Evolutionary conservation across 2,113 vertebrate genomes (phyloP).

Genomic region (Channa maculata): DNA sequence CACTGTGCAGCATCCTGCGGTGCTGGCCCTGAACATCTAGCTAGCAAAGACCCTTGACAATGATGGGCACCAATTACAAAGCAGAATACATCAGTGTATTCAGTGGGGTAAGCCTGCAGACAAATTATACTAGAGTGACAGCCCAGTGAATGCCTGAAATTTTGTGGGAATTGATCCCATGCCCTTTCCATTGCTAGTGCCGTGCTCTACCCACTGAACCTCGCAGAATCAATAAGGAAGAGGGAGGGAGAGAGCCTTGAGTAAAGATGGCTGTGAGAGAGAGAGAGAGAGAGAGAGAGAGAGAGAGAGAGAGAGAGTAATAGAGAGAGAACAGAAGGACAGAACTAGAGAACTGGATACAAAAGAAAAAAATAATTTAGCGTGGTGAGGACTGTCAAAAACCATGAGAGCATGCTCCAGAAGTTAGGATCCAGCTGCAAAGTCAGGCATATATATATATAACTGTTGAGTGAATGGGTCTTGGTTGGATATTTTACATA

Average conservation of each 20-base stretch:
- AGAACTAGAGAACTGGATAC: slow-evolving; percentile 47
- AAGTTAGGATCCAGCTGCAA: slow-evolving; percentile 39
- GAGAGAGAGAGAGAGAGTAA: slow-evolving; percentile 1
- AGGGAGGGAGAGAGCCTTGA: slow-evolving; percentile 20
- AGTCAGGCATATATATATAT: slow-evolving; percentile 54
- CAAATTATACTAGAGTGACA: slow-evolving; percentile 71
- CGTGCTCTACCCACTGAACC: slow-evolving; percentile 61
- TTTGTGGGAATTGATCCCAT: slow-evolving; percentile 71
- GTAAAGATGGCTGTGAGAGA: slow-evolving; percentile 22
- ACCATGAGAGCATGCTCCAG: slow-evolving; percentile 19
- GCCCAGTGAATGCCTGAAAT: slow-evolving; percentile 59
- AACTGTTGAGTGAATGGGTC: slow-evolving; percentile 53
- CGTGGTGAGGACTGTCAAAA: slow-evolving; percentile 51
- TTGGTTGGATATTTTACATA: slow-evolving; percentile 46
- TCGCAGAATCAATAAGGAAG: slow-evolving; percentile 61
- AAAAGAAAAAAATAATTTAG: slow-evolving; percentile 47
- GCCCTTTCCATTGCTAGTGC: slow-evolving; percentile 59
- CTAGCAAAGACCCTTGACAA: slow-evolving; percentile 67
- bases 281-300: not conserved
- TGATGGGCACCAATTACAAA: slow-evolving; percentile 72
- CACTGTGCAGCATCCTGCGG: slow-evolving; percentile 24
- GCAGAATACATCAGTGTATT: slow-evolving; percentile 61
- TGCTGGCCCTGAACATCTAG: slow-evolving; percentile 39
- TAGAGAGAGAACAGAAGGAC: slow-evolving; percentile 21
- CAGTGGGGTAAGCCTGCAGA: slow-evolving; percentile 49